Evolutionary conservation across 2,113 vertebrate species (phyloP).

Genomic region (Rattus rattus): DNA sequence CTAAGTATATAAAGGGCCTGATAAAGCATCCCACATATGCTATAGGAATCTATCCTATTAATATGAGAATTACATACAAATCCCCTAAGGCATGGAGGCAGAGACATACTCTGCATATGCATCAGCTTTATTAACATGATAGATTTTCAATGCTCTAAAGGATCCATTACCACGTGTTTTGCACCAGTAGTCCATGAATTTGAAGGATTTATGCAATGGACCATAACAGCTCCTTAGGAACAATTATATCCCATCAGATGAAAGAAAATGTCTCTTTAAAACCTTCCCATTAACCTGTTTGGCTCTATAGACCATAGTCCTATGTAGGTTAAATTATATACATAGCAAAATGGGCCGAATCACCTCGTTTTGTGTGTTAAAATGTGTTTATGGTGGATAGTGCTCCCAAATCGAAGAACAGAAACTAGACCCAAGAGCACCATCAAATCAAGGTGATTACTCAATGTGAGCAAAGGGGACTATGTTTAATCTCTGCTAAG

Average conservation of each 20-base stretch:
- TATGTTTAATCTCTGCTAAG: constrained; percentile 52
- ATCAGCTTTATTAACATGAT: constrained; percentile 76
- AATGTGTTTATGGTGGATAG: constrained; percentile 75
- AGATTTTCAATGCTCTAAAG: constrained; percentile 76
- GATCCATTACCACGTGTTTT: constrained; percentile 79
- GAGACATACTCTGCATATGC: constrained; percentile 72
- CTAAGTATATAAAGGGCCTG: constrained; percentile 24
- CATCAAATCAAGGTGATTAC: constrained; percentile 80
- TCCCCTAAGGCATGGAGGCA: constrained; percentile 45
- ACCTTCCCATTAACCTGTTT: constrained; percentile 83
- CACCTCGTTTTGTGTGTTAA: constrained; percentile 79
- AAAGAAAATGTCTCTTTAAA: constrained; percentile 85
- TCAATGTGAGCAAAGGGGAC: constrained; percentile 68
- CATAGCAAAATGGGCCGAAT: constrained; percentile 79
- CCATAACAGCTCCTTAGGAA: constrained; percentile 82
- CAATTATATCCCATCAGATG: constrained; percentile 79
- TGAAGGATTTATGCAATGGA: constrained; percentile 85
- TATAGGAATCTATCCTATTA: constrained; percentile 45
- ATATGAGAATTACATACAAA: constrained; percentile 72
- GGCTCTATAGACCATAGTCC: constrained; percentile 78
- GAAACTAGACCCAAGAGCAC: constrained; percentile 68
- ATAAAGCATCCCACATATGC: constrained; percentile 22
- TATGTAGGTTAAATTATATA: constrained; percentile 83
- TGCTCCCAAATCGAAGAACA: constrained; percentile 69
- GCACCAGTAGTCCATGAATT: constrained; percentile 82